A percentile compares a stretch with the other conserved stretches of the same genome.
Evolutionary conservation across 2,113 vertebrate species (phyloP).

Genomic region (Megalops atlanticus): DNA sequence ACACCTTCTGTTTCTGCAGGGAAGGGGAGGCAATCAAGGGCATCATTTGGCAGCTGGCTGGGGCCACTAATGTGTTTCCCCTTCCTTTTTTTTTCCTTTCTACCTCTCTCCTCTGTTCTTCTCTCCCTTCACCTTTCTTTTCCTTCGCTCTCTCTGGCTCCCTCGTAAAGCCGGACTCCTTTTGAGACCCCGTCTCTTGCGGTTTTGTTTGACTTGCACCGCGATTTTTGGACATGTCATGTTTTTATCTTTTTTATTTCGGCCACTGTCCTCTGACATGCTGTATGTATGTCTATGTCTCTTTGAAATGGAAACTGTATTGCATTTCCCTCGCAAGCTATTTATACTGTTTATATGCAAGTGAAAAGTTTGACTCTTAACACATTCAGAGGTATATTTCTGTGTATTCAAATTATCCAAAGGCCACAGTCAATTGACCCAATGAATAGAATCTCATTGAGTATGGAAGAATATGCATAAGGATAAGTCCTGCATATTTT

Average conservation of each 20-base stretch:
- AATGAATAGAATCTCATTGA: too few species aligned
- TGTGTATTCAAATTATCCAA: neutral
- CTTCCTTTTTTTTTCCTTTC: slow-evolving; percentile 45
- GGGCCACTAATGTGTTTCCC: slow-evolving; percentile 82
- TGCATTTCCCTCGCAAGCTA: too few species aligned
- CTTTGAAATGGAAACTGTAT: too few species aligned
- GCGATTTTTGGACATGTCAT: neutral
- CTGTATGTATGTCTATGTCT: too few species aligned
- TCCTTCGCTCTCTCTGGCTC: neutral
- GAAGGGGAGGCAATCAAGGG: slow-evolving; percentile 85
- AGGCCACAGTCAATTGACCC: slow-evolving; percentile 22
- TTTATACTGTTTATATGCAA: too few species aligned
- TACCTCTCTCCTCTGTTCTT: slow-evolving; percentile 35
- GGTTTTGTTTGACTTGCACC: neutral
- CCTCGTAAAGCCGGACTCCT: neutral
- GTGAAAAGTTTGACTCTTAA: too few species aligned
- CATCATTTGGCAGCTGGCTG: slow-evolving; percentile 89
- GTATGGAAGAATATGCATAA: too few species aligned
- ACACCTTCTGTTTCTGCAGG: slow-evolving; percentile 86
- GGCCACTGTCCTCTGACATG: too few species aligned
- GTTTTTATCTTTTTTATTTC: neutral
- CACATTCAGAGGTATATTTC: neutral
- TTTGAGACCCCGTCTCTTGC: neutral
- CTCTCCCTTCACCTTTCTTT: slow-evolving; percentile 41
- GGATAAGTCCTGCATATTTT: too few species aligned